Percentiles rank a stretch among this genome's conserved stretches.
phyloP scores from a whole-genome alignment of 53 echinoderm and acorn worm genomes.

The Temnopleurus reevesii region DNA sequence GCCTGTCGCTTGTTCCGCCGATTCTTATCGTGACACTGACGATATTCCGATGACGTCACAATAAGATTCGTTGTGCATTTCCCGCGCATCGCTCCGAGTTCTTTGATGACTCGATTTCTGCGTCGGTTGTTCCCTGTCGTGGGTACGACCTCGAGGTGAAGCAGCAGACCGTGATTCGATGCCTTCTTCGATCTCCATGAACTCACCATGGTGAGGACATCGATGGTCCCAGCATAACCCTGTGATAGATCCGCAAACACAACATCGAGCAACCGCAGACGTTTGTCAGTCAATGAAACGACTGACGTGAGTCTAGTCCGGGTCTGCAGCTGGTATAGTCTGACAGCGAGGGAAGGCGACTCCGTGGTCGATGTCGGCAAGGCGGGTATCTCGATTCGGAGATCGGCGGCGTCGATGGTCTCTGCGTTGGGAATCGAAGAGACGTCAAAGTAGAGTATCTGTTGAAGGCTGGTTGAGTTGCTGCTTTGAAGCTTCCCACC shows the following conservation, averaged over 20 bases:
- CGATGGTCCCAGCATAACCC: conserved; percentile 55
- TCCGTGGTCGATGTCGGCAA: conserved; percentile 26
- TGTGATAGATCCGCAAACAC: conserved; percentile 56
- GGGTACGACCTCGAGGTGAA: conserved; percentile 58
- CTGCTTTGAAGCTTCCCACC: conserved; percentile 49
- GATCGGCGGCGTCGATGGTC: conserved; percentile 77
- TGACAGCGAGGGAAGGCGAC: not conserved
- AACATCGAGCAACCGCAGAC: conserved; percentile 62
- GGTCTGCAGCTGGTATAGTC: conserved; percentile 34
- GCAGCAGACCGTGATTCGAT: conserved; percentile 67
- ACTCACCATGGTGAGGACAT: conserved; percentile 58
- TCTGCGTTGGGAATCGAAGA: conserved; percentile 74
- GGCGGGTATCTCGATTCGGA: conserved; percentile 71
- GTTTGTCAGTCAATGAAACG: conserved; percentile 46
- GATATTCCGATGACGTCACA: conserved; percentile 30
- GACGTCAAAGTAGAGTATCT: conserved; percentile 79
- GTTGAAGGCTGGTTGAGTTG: conserved; percentile 66
- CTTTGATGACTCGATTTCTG: not conserved
- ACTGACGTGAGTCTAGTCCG: conserved; percentile 41
- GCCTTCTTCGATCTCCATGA: conserved; percentile 61
- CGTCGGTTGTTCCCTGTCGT: not conserved
- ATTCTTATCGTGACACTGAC: not conserved
- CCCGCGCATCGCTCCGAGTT: not conserved
- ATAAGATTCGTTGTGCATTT: conserved; percentile 10
- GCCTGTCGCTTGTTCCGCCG: conserved; percentile 43